Evolutionary conservation across 2,797 vertebrate genomes (phyloP), one percentile per base, ranked within the genome.

Genomic region (Enteromius anoplus): DNA sequence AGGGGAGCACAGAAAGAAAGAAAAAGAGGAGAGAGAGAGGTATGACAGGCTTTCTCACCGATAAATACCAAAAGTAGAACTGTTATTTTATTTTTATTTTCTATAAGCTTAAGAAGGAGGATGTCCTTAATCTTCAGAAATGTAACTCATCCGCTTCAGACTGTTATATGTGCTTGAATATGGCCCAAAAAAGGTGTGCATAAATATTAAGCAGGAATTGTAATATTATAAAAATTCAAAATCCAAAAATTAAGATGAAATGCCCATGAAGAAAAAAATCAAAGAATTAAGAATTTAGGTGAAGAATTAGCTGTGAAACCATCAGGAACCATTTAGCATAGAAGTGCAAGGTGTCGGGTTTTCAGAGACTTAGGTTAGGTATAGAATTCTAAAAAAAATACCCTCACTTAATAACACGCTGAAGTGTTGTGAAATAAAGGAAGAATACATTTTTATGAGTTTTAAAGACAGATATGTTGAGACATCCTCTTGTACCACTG

Each of bases 21-120:
- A 42, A 64, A 80, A 55, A 21, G 37, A 71, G 23, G 34, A 42
- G 70, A 81, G 75, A 45, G 60, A 55, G 23, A 26, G 72, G 71
- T 23, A 40, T 64, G 47, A 72, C 37, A 49, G n/a, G 2, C 15
- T 7, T 21, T 42, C 6, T 29, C 6, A 4, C 3, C 0, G 15
- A 19, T 64, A 34, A 34, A 9, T 65, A 9, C 62, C 62, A 65
- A 32, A 42, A 65, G 17, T 32, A 64, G 62, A 64, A 64, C 14
- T 8, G 15, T 15, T 8, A 1, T 64, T 37, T 37, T 32, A 6
- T 62, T 29, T 62, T 17, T 6, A 8, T 64, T 6, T 64, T 64
- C 14, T 32, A 32, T 3, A 32, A 64, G 26, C 60, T 32, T 65
- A 19, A 32, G 29, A 3, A 19, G 32, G 29, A 64, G 8, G 15